These are phyloP conservation scores for Aethina tumida DNA, from an alignment of 1,140 invertebrate species.

Conservation along the genomic window DNA sequence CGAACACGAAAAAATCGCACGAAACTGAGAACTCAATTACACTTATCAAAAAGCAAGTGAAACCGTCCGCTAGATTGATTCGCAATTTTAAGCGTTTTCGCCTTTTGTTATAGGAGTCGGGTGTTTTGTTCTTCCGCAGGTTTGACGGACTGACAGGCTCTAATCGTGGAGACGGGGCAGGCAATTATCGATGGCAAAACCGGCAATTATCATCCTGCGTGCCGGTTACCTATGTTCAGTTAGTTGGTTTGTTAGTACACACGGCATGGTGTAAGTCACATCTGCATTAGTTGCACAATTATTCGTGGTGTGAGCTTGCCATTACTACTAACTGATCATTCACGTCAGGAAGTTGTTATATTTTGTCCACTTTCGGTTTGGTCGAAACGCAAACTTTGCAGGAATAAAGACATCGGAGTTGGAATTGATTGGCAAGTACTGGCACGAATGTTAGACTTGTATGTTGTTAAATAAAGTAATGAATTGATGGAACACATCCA, in stretches of 20 bases:
- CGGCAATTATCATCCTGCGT: constrained; percentile 15
- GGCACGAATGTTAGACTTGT: too few species aligned
- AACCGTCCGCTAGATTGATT: constrained; percentile 14
- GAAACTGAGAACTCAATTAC: constrained; percentile 20
- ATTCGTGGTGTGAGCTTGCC: not conserved
- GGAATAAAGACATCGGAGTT: too few species aligned
- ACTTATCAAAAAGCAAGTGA: constrained; percentile 12
- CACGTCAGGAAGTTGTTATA: too few species aligned
- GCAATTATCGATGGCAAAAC: constrained; percentile 12
- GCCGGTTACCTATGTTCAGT: constrained; percentile 12
- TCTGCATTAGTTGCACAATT: constrained; percentile 11
- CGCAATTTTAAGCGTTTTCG: constrained; percentile 10
- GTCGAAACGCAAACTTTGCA: too few species aligned
- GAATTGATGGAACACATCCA: too few species aligned
- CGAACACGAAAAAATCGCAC: constrained; percentile 10
- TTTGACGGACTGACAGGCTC: constrained; percentile 14
- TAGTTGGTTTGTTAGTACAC: constrained; percentile 8
- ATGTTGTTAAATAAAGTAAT: too few species aligned
- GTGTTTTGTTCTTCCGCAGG: constrained; percentile 2
- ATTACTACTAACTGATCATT: too few species aligned
- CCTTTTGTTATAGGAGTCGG: constrained; percentile 3
- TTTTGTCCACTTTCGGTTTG: too few species aligned
- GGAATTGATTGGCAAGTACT: too few species aligned
- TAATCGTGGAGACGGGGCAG: constrained; percentile 12
- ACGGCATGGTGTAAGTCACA: constrained; percentile 10